Evolutionary conservation across 1,140 invertebrate species (phyloP).

Genomic region (Calycopis cecrops): DNA sequence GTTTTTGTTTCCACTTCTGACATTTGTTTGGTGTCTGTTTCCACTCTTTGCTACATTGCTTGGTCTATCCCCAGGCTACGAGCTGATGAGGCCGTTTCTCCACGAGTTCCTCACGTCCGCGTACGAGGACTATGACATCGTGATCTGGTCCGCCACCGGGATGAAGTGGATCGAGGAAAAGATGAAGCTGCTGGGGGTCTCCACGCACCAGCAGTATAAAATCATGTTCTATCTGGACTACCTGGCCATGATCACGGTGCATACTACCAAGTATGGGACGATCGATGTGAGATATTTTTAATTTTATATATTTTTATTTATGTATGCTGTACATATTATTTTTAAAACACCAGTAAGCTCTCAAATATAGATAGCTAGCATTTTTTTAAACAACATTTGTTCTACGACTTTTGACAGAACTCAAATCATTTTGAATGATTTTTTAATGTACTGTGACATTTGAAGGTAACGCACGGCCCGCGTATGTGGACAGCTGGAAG

Average conservation of each 20-base stretch:
- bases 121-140: conserved; percentile 92
- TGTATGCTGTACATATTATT: no score
- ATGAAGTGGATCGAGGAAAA: conserved; percentile 99
- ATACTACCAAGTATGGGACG: conserved; percentile 91
- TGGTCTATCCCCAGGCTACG: conserved; percentile 75
- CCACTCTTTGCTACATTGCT: no score
- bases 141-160: conserved; percentile 96
- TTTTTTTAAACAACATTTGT: no score
- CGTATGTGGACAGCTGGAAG: no score
- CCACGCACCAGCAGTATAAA: conserved; percentile 90
- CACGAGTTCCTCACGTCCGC: conserved; percentile 96
- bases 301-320: not conserved
- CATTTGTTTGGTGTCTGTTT: no score
- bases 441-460: no score
- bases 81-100: conserved; percentile 96
- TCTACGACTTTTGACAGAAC: no score
- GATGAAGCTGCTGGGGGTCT: conserved; percentile 94
- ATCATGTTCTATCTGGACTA: conserved; percentile 95
- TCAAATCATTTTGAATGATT: no score
- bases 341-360: no score
- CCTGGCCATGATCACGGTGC: conserved; percentile 95
- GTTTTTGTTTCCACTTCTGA: no score
- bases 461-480: no score
- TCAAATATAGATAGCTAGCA: no score
- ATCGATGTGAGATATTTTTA: conserved; percentile 81